Base-by-base conservation (phyloP, 2,797 vertebrate genomes). In the Eurystomus glaucurus region DNA sequence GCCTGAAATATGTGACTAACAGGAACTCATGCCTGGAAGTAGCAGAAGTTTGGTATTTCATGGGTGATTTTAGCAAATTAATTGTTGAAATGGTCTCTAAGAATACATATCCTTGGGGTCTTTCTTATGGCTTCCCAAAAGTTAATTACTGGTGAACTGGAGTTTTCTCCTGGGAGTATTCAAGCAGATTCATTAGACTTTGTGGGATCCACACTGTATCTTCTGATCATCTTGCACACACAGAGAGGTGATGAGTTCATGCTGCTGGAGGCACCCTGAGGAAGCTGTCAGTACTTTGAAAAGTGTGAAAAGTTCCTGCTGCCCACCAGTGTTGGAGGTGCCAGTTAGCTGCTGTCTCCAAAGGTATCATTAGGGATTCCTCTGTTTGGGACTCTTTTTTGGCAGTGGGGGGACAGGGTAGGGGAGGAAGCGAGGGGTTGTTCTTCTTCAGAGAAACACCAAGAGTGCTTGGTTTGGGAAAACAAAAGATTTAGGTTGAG, bases 331-430 rank as follows among this genome's bases (percentile, higher is more conserved):
- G 1, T n/a, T 52, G 26, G 17, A 89, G 17, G 28, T 76, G 10
- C 9, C 81, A 58, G n/a, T 64, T 55, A 26, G 5, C 46, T 77
- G 19, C 51, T 70, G 23, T 37, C 45, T 69, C 46, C 46, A 70
- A 61, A 76, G 58, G 43, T n/a, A 58, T 3, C 3, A 3, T 41
- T 33, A 62, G 25, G 20, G 23, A 62, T 75, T 20, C 0, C 0
- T 2, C 11, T 72, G 4, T 13, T 50, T 61, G 51, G 20, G 20
- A 29, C 11, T 35, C 17, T 43, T 52, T 87, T 57, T 3, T 8
- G 45, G 45, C 45, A 45, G 16, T 43, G 45, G 45, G 8, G 4
- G 5, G 10, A 3, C 3, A 14, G 3, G 4, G 1, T 39, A 13
- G 45, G 19, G 14, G 45, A 13, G 45, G 45, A 16, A 43, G 41